Evolutionary conservation across 2,797 vertebrate genomes (phyloP).

Genomic region (Toxotes lorentzi): DNA sequence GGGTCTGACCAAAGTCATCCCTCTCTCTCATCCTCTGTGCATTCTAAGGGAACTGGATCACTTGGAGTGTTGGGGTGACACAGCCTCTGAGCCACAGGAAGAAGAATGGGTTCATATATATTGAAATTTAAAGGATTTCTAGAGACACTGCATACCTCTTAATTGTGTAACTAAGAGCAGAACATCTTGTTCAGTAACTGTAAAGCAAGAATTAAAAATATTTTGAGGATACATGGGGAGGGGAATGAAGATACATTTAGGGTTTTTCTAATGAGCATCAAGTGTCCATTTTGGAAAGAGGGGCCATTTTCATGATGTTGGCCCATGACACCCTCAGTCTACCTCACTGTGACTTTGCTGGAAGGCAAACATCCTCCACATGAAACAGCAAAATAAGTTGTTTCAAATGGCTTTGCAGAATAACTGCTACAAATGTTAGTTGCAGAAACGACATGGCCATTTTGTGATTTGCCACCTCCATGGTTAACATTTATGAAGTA

Average conservation of each 20-base stretch:
- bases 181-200: slow-evolving; percentile 10
- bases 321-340: slow-evolving; percentile 14
- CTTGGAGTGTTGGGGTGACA: slow-evolving; percentile 23
- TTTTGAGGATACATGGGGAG: slow-evolving; percentile 39
- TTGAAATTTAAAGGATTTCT: slow-evolving; percentile 19
- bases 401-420: background rate
- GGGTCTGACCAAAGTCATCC: slow-evolving; percentile 16
- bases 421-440: background rate
- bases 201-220: slow-evolving; percentile 43
- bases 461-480: background rate
- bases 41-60: slow-evolving; percentile 27
- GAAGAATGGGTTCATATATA: background rate
- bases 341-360: slow-evolving; percentile 7
- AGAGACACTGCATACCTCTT: background rate
- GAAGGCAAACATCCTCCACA: slow-evolving; percentile 1
- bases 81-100: slow-evolving; percentile 1
- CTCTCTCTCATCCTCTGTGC: background rate
- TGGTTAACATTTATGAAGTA: background rate
- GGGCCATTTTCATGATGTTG: slow-evolving; percentile 29
- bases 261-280: slow-evolving; percentile 6
- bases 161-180: background rate
- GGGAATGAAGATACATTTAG: slow-evolving; percentile 38
- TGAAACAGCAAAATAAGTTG: background rate
- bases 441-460: background rate
- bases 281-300: slow-evolving; percentile 11